Base-by-base conservation (phyloP, 2,888 invertebrate species). In the Xylota sylvarum region DNA sequence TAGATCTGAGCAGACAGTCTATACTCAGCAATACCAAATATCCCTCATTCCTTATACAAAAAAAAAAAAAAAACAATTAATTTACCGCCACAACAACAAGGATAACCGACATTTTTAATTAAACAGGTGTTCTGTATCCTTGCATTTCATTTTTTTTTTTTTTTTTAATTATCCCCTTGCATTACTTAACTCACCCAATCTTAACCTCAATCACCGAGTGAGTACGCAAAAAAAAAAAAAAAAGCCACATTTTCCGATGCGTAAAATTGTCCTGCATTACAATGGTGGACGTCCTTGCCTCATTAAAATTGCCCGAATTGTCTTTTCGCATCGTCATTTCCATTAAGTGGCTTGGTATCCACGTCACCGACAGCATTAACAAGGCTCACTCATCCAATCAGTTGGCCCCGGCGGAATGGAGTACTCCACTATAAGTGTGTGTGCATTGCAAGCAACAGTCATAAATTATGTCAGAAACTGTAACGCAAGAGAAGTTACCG, bases 381-480 rank as follows among this genome's bases (percentile, higher is more conserved):
- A 72, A 50, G 60, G 43, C 30, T 48, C 40, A 55, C 62, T 60
- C 19, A n/a, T 37, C 0, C 30, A 19, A 52, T 60, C 50, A 40
- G 14, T 50, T 5, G 48, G 9, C 37, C 40, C n/a, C n/a, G 12
- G n/a, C n/a, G 6, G 14, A 1, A 17, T 5, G 52, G 5, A 1
- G 19, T 14, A 67, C 10, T 17, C 23, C 23, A 10, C 64, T 48
- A 12, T 65, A 40, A 40, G 30, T 32, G 37, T 52, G 37, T 52
- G 32, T 35, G 56, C 23, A 37, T 4, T 50, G 50, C 37, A 64
- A 56, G 67, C 74, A 55, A 37, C 74, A 73, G 56, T 69, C 62
- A 74, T 81, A 81, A 81, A 81, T 81, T 74, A 74, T 67, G 74
- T 74, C 81, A 62, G 37, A 76, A 74, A 81, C 55, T 81, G 74